Base-by-base conservation (phyloP, 2,113 vertebrate species). In the Leucoraja erinaceus region DNA sequence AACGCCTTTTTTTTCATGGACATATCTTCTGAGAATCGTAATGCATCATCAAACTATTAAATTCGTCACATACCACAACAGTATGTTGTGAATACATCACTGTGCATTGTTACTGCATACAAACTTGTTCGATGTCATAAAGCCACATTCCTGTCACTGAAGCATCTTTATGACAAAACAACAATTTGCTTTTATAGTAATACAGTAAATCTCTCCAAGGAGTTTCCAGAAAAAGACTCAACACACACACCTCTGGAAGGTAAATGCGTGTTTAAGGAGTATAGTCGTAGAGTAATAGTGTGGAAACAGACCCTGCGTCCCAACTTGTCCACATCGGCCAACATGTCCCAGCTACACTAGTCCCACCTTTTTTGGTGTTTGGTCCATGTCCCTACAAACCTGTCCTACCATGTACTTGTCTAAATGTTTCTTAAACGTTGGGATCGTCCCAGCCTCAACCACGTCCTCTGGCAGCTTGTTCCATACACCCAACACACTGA, bases 91-190 rank as follows among this genome's bases (percentile, higher is more conserved):
- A 86, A 86, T 86, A 61, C 56, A 63, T 10, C 61, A 12, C 31
- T 86, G 10, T 81, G 56, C 20, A 18, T 61, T 86, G 56, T 61
- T 25, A 31, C 28, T 61, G 56, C 28, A 61, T n/a, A 61, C 56
- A 61, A 61, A 12, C 79, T 54, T n/a, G 25, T 31, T 83, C 28
- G 10, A 86, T n/a, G 25, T 86, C 56, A 54, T 47, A 84, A 59
- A 54, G 22, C 8, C 7, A 61, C 5, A n/a, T n/a, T 28, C 11
- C 9, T 63, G 75, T 77, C 75, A 86, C n/a, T 61, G 59, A 9
- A 61, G 81, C 81, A 28, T 56, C 22, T 84, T 59, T 84, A 59
- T 84, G 22, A 84, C 22, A 81, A 28, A 83, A 86, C 83, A 84
- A 25, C 54, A 86, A 77, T 11, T 77, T 77, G n/a, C n/a, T 33